Conservation (phyloP, 2,797 vertebrate genomes). For the Hirundo rustica region DNA sequence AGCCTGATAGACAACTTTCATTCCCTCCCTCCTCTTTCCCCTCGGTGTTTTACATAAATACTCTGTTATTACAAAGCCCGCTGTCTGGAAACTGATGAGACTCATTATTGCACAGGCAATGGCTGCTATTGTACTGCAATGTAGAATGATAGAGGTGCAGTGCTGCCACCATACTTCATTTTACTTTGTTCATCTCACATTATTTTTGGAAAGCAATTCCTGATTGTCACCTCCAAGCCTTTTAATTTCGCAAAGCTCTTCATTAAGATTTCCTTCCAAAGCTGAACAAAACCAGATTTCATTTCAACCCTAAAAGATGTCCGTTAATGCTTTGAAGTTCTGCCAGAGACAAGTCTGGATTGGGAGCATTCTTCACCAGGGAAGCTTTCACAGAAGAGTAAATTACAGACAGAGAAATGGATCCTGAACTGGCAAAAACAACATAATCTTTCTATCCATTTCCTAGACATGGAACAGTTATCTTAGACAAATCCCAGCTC, state of each 20-base stretch:
- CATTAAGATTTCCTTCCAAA: constrained; percentile 6
- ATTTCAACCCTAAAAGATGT: background rate
- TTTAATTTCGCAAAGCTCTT: background rate
- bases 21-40: background rate
- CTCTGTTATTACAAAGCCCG: constrained; percentile 39
- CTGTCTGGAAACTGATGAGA: constrained; percentile 55
- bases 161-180: background rate
- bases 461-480: background rate
- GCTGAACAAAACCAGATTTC: constrained; percentile 5
- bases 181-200: background rate
- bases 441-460: background rate
- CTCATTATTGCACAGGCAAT: constrained; percentile 11
- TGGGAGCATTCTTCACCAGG: background rate
- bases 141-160: background rate
- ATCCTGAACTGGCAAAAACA: background rate
- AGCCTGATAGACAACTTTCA: constrained; percentile 31
- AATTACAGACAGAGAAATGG: background rate
- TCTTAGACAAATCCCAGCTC: background rate
- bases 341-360: background rate
- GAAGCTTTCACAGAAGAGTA: background rate
- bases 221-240: background rate
- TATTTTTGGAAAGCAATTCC: background rate
- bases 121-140: background rate
- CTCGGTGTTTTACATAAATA: constrained; percentile 61
- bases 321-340: background rate